phyloP scores from a whole-genome alignment of 2,797 vertebrate species.

The Pangasius djambal region DNA sequence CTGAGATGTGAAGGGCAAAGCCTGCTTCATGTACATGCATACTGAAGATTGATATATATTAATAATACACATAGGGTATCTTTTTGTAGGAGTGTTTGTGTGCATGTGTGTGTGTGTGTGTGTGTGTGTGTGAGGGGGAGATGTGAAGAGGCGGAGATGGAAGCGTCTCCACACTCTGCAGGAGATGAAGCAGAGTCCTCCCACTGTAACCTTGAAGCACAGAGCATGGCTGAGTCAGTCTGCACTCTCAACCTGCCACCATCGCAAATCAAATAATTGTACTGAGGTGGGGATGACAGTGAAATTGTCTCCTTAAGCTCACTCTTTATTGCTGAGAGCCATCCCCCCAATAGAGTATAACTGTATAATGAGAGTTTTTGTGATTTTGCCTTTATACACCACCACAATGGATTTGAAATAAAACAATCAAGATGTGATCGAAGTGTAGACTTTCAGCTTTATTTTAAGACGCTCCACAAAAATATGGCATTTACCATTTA shows the following conservation, averaged over 20 bases:
- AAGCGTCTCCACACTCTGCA: slow-evolving; percentile 60
- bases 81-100: slow-evolving; percentile 23
- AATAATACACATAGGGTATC: slow-evolving; percentile 14
- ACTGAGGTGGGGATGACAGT: slow-evolving; percentile 66
- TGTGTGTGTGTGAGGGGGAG: slow-evolving; percentile 22
- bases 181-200: slow-evolving; percentile 70
- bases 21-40: slow-evolving; percentile 7
- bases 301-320: slow-evolving; percentile 68
- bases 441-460: too few relatives aligned
- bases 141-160: slow-evolving; percentile 55
- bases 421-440: too few relatives aligned
- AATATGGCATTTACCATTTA: too few relatives aligned
- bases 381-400: too few relatives aligned
- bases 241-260: slow-evolving; percentile 67
- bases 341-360: slow-evolving; percentile 64
- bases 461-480: too few relatives aligned
- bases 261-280: slow-evolving; percentile 71
- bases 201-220: slow-evolving; percentile 73
- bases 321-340: slow-evolving; percentile 72
- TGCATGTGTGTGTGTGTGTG: slow-evolving; percentile 8
- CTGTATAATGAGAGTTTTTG: slow-evolving; percentile 50
- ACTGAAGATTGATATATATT: slow-evolving; percentile 26
- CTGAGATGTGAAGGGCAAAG: slow-evolving; percentile 15
- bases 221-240: slow-evolving; percentile 63
- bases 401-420: too few relatives aligned